phyloP scores from a whole-genome alignment of 2,888 invertebrate genomes.

The Allygus modestus region DNA sequence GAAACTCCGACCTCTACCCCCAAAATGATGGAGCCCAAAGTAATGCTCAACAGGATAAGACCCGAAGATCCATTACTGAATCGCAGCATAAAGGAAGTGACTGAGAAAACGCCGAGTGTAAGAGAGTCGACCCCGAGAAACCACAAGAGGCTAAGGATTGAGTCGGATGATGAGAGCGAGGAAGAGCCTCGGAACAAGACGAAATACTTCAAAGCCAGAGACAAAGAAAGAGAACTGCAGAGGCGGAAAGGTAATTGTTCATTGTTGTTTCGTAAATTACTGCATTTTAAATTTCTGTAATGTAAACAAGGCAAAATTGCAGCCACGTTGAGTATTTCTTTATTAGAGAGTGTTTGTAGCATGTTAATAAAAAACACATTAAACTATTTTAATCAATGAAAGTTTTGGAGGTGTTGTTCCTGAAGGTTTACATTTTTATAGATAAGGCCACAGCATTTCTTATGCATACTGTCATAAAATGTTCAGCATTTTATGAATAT shows the following conservation, averaged over 20 bases:
- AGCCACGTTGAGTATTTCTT: no score
- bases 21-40: slow-evolving; percentile 78
- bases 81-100: slow-evolving; percentile 81
- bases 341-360: no score
- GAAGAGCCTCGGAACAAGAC: slow-evolving; percentile 76
- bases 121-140: slow-evolving; percentile 61
- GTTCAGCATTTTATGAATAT: no score
- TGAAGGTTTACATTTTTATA: no score
- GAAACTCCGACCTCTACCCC: slow-evolving; percentile 56
- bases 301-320: no score
- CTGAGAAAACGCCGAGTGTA: slow-evolving; percentile 78
- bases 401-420: no score
- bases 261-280: no score
- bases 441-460: no score
- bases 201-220: slow-evolving; percentile 76
- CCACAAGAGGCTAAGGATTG: slow-evolving; percentile 66
- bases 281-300: no score
- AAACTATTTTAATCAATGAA: no score
- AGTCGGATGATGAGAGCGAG: slow-evolving; percentile 77
- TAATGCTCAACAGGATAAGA: slow-evolving; percentile 80
- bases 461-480: no score
- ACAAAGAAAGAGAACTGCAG: slow-evolving; percentile 75
- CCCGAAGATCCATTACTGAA: slow-evolving; percentile 78
- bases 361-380: no score
- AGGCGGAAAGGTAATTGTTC: slow-evolving; percentile 72